Evolutionary conservation across 2,113 vertebrate genomes (phyloP), one percentile per base, ranked within the genome.

Genomic region (Hystrix brachyura): DNA sequence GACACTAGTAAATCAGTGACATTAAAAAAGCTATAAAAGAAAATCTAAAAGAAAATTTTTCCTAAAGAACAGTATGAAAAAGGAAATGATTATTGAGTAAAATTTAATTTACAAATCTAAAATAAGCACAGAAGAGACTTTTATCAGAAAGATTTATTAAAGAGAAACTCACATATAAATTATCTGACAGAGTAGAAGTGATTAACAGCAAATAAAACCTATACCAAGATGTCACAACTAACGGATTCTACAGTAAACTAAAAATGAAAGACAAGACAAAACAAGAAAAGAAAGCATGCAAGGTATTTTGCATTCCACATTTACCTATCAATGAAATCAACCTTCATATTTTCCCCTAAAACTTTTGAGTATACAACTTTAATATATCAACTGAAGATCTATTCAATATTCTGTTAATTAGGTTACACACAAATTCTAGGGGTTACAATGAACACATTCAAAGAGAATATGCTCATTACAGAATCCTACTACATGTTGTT

Each of bases 341-440:
- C 34, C 83, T 79, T 59, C 67, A 7, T 60, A 74, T 90, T 78
- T 78, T 51, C 67, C 38, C 60, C 72, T 83, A 84, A 85, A 90
- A 90, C 59, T 60, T 65, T 53, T 76, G 10, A 84, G 71, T 78
- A 90, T 84, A 79, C 55, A 92, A 67, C 48, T 13, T 94, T 89
- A 65, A 64, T 82, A 14, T 57, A 91, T 74, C 87, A 83, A 69
- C 21, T 38, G 14, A 88, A 96, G 92, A 91, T 76, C 48, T 79
- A 60, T 53, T 94, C 38, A 59, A 46, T 83, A 95, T 57, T 85
- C 79, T 38, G 29, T 88, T 93, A 96, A 90, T 90, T 96, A 93
- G 14, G 62, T 88, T 79, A 88, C 57, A 86, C 46, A 81, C n/a
- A 86, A 95, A 95, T 78, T 82, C 87, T 80, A 78, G 51, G 7